A percentile compares a stretch with the other conserved stretches of the same genome.
These are phyloP conservation scores for Xiphorhynchus erythropygius DNA, from an alignment of 2,797 vertebrate species.

Conservation along the genomic window DNA sequence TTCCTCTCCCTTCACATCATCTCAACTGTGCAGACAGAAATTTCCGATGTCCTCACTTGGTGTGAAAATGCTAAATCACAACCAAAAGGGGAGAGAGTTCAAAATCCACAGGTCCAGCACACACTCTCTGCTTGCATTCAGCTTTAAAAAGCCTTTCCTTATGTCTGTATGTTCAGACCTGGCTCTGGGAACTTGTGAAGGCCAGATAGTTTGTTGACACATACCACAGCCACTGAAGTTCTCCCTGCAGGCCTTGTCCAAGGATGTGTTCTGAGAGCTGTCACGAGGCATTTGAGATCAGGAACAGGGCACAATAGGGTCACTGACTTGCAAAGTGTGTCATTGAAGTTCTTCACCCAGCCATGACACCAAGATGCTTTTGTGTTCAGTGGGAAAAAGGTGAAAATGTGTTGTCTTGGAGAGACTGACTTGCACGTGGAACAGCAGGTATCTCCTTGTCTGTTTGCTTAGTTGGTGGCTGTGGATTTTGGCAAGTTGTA, in stretches of 20 bases:
- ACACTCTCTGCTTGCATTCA: no score
- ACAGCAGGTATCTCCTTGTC: not conserved
- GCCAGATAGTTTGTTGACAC: not conserved
- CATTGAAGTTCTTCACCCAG: not conserved
- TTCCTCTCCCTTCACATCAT: not conserved
- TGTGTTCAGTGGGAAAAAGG: not conserved
- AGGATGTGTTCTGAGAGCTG: not conserved
- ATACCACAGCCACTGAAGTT: not conserved
- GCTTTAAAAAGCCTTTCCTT: not conserved
- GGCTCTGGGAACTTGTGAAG: not conserved
- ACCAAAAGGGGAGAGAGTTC: not conserved
- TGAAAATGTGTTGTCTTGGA: not conserved
- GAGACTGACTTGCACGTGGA: fast-evolving
- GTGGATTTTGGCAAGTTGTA: not conserved
- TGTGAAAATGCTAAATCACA: not conserved
- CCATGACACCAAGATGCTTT: not conserved
- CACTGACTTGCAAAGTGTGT: not conserved
- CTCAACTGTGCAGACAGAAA: not conserved
- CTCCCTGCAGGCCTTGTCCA: not conserved
- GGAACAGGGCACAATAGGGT: not conserved
- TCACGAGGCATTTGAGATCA: not conserved
- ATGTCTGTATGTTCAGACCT: not conserved
- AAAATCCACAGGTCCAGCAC: not conserved
- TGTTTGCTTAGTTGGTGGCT: not conserved
- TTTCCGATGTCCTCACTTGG: not conserved